Conservation (phyloP, 2,113 vertebrate species). For the Strigops habroptila region DNA sequence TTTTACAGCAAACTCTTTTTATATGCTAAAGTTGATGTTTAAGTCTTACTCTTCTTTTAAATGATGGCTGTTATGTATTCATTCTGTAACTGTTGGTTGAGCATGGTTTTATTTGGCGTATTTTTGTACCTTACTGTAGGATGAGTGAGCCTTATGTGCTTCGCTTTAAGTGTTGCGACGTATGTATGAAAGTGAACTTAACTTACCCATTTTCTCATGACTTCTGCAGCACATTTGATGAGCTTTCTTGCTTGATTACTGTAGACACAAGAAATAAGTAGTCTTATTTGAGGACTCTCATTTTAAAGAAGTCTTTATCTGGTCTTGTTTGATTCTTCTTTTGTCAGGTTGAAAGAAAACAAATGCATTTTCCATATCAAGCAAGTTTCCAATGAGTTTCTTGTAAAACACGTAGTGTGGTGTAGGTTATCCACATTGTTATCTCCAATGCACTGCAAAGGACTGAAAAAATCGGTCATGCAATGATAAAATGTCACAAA, state of each 20-base stretch:
- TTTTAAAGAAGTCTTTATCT: neutral
- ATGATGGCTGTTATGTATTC: neutral
- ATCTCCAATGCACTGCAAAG: neutral
- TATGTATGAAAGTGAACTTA: neutral
- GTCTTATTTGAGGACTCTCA: neutral
- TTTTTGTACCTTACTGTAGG: neutral
- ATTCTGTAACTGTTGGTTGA: neutral
- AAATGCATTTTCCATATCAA: neutral
- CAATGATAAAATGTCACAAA: neutral
- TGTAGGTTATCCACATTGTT: neutral
- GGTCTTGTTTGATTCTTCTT: neutral
- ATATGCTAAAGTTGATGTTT: neutral
- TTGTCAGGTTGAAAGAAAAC: neutral
- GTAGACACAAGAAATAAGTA: neutral
- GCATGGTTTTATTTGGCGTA: rapidly evolving
- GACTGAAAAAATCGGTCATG: neutral
- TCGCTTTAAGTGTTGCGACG: neutral
- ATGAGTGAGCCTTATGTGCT: neutral
- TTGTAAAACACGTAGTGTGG: neutral
- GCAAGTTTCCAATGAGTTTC: neutral
- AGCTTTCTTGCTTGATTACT: neutral
- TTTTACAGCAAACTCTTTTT: neutral
- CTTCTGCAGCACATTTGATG: neutral
- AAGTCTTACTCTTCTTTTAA: neutral
- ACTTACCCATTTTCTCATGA: neutral